Conservation (phyloP, 2,797 vertebrate species). For the Parambassis ranga region DNA sequence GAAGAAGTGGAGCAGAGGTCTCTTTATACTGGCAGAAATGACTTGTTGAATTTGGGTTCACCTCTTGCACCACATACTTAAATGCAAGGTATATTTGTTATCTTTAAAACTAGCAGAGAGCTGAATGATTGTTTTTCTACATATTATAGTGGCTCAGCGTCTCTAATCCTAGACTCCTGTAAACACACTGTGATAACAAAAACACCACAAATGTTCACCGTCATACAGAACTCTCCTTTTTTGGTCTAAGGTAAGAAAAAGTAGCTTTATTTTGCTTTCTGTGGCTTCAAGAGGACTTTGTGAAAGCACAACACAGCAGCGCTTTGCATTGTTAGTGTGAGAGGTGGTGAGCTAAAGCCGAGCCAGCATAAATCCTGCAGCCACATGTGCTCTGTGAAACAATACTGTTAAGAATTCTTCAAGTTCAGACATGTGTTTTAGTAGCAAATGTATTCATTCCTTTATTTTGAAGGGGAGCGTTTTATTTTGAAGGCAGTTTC, state of each 20-base stretch:
- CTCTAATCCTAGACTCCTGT: conserved; percentile 15
- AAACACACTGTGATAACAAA: background rate
- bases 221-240: too few relatives aligned
- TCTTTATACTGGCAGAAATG: conserved; percentile 49
- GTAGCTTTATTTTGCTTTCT: background rate
- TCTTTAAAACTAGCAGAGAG: background rate
- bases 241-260: background rate
- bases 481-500: too few relatives aligned
- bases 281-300: background rate
- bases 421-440: too few relatives aligned
- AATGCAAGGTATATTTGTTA: conserved; percentile 29
- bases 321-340: conserved; percentile 3
- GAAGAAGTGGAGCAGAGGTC: background rate
- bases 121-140: conserved; percentile 41
- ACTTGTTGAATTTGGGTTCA: conserved; percentile 36
- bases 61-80: conserved; percentile 6
- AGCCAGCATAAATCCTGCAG: conserved; percentile 34
- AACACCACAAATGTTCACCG: background rate
- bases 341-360: conserved; percentile 3
- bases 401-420: too few relatives aligned
- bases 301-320: background rate
- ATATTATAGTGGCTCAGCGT: conserved; percentile 20
- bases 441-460: too few relatives aligned
- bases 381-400: conserved; percentile 50
- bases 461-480: too few relatives aligned